Conservation (phyloP, 2,888 invertebrate species). For the Drosophila quinaria region DNA sequence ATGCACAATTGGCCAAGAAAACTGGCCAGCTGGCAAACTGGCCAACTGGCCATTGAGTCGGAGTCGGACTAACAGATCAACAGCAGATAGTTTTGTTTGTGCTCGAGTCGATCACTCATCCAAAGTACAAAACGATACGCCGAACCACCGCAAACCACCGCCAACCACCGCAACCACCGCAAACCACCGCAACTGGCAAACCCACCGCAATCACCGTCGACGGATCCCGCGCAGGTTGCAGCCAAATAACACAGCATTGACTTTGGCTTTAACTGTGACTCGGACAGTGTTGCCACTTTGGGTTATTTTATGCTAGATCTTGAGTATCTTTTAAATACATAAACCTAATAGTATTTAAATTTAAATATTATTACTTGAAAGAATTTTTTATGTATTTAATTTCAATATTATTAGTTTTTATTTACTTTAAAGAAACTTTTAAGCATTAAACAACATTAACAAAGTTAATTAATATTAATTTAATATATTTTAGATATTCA, state of each 20-base stretch:
- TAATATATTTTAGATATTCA: too few relatives aligned
- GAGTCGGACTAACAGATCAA: conserved; percentile 70
- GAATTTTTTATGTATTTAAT: too few relatives aligned
- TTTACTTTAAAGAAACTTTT: too few relatives aligned
- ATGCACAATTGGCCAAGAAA: conserved; percentile 73
- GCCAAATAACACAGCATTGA: conserved; percentile 21
- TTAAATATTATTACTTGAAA: too few relatives aligned
- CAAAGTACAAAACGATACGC: conserved; percentile 60
- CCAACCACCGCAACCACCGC: conserved; percentile 3
- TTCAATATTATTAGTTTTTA: too few relatives aligned
- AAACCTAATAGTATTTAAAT: too few relatives aligned
- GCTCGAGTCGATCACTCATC: conserved; percentile 80
- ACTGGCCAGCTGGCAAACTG: conserved; percentile 30
- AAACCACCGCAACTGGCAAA: not conserved
- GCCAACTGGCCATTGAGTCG: conserved; percentile 3
- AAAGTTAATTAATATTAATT: too few relatives aligned
- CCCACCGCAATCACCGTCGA: conserved; percentile 45
- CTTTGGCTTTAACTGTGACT: conserved; percentile 30
- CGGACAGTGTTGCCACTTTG: not conserved
- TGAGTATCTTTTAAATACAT: too few relatives aligned
- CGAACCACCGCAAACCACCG: conserved; percentile 45
- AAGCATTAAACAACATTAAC: too few relatives aligned
- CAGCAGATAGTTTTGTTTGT: conserved; percentile 79
- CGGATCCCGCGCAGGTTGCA: conserved; percentile 68
- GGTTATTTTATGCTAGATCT: not conserved